Percentiles rank a stretch among this genome's conserved stretches.
phyloP scores from a whole-genome alignment of 2,888 invertebrate genomes.

The Clunio marinus region DNA sequence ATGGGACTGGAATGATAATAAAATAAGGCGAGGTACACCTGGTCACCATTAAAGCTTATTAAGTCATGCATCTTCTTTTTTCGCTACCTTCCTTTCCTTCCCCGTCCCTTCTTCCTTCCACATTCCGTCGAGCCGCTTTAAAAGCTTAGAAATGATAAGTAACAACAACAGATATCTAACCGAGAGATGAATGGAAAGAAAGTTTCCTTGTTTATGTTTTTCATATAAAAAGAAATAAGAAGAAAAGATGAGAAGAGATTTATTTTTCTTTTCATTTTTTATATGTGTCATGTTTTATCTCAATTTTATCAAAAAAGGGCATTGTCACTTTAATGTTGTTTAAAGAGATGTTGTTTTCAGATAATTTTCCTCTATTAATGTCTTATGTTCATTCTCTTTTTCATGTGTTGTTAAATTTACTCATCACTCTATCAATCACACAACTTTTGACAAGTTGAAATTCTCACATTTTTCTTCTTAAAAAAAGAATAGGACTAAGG shows the following conservation, averaged over 20 bases:
- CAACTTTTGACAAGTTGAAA: too few species aligned
- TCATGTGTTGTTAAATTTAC: too few species aligned
- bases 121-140: too few species aligned
- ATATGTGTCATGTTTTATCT: slow-evolving; percentile 1
- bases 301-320: not conserved
- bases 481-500: too few species aligned
- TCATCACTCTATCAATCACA: too few species aligned
- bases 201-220: slow-evolving; percentile 18
- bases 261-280: too few species aligned
- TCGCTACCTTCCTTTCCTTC: not conserved
- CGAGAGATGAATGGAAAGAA: slow-evolving; percentile 4
- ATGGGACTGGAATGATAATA: slow-evolving; percentile 18
- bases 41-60: slow-evolving; percentile 29
- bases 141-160: not conserved
- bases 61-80: slow-evolving; percentile 28
- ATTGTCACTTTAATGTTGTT: slow-evolving; percentile 9
- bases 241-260: not conserved
- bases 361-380: too few species aligned
- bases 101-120: not conserved
- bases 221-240: not conserved
- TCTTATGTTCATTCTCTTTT: too few species aligned
- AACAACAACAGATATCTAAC: not conserved
- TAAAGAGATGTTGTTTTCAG: too few species aligned
- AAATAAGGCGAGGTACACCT: slow-evolving; percentile 15
- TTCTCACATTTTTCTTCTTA: too few species aligned